phyloP scores from a whole-genome alignment of 2,888 invertebrate genomes.

The Nycteola revayana region DNA sequence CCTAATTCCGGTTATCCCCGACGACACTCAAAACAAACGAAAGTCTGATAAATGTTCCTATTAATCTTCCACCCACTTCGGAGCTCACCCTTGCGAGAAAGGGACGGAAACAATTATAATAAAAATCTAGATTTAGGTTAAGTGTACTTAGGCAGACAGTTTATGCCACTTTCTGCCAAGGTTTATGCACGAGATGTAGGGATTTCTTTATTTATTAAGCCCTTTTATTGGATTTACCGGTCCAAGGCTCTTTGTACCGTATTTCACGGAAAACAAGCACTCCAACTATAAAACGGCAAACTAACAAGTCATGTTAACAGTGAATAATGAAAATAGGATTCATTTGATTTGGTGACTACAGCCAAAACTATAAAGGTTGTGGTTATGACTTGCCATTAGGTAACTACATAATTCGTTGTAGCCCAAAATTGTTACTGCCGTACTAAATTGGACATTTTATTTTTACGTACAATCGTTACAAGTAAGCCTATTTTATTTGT shows the following conservation, averaged over 20 bases:
- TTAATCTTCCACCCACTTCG: conserved; percentile 60
- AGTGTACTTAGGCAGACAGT: conserved; percentile 35
- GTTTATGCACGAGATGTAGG: conserved; percentile 19
- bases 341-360: conserved; percentile 3
- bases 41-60: conserved; percentile 73
- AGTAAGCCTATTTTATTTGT: too few species aligned
- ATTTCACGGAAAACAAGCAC: conserved; percentile 8
- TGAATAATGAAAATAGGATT: conserved; percentile 13
- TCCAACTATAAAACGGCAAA: conserved; percentile 7
- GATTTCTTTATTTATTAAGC: conserved; percentile 27
- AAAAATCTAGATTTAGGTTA: conserved; percentile 53
- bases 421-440: background rate
- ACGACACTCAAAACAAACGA: conserved; percentile 73
- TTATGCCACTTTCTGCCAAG: conserved; percentile 26
- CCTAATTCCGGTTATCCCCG: conserved; percentile 69
- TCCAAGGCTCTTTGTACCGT: conserved; percentile 9
- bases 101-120: conserved; percentile 46
- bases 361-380: conserved; percentile 5
- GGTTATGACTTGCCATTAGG: background rate
- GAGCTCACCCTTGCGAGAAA: conserved; percentile 48
- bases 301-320: conserved; percentile 10
- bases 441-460: too few species aligned
- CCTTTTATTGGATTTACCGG: conserved; percentile 17
- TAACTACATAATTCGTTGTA: conserved; percentile 1
- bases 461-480: too few species aligned